Percentiles rank a stretch among this genome's conserved stretches.
phyloP scores from a whole-genome alignment of 1,140 invertebrate species.

The Achatina immaculata region DNA sequence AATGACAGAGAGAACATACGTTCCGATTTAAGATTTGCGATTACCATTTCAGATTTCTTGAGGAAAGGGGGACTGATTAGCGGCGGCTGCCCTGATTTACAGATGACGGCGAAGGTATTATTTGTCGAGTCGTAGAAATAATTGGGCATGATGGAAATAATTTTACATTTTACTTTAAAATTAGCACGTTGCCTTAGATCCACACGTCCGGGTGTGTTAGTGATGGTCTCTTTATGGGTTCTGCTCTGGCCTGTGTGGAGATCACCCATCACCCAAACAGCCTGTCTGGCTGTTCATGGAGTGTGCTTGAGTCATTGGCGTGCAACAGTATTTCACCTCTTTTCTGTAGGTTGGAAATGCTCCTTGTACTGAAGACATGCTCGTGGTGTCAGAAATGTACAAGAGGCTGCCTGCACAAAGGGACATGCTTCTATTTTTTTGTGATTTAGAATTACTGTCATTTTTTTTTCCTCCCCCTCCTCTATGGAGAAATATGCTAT shows the following conservation, averaged over 20 bases:
- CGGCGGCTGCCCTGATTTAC: too few relatives aligned
- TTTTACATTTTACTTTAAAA: neutral
- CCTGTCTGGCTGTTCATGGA: constrained; percentile 25
- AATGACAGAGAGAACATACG: too few relatives aligned
- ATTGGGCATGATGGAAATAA: too few relatives aligned
- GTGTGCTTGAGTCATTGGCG: constrained; percentile 25
- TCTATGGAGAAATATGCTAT: too few relatives aligned
- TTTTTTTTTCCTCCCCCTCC: too few relatives aligned
- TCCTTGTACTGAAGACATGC: neutral
- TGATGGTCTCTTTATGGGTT: neutral
- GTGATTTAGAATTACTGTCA: neutral
- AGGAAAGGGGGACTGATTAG: too few relatives aligned
- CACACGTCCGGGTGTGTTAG: neutral
- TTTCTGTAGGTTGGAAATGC: neutral
- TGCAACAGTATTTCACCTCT: constrained; percentile 22
- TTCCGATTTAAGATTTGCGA: too few relatives aligned
- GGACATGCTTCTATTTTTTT: neutral
- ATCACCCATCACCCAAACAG: constrained; percentile 16
- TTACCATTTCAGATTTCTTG: too few relatives aligned
- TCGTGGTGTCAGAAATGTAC: neutral
- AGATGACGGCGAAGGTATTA: too few relatives aligned
- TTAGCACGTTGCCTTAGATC: constrained; percentile 21
- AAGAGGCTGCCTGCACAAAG: neutral
- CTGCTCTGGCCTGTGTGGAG: neutral
- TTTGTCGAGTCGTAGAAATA: neutral